A percentile compares a stretch with the other conserved stretches of the same genome.
These are phyloP conservation scores for Dinocampus coccinellae DNA, from an alignment of 2,888 invertebrate species.

Conservation along the genomic window DNA sequence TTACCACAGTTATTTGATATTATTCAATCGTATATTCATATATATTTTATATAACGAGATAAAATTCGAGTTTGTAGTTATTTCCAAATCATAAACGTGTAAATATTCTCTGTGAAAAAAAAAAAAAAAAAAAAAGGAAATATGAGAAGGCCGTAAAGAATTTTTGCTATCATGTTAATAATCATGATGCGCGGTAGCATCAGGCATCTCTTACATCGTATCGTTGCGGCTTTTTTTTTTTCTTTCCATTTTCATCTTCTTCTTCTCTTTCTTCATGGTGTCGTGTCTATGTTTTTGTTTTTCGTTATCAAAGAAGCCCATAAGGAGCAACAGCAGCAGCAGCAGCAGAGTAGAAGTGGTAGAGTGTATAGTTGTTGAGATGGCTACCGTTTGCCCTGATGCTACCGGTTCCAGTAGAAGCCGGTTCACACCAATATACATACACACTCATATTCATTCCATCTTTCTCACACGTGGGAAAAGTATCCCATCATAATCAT, in stretches of 20 bases:
- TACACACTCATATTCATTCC: too few relatives aligned
- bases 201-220: background rate
- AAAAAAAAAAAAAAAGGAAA: background rate
- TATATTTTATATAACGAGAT: background rate
- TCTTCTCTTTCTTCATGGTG: background rate
- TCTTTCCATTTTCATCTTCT: background rate
- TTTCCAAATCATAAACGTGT: background rate
- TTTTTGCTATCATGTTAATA: conserved; percentile 7
- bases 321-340: conserved; percentile 27
- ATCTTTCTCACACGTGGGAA: background rate
- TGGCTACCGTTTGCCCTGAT: conserved; percentile 44
- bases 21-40: too few relatives aligned
- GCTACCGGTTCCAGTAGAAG: background rate
- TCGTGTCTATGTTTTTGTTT: background rate
- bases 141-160: background rate
- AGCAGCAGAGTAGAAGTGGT: background rate
- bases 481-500: background rate
- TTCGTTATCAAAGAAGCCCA: conserved; percentile 27
- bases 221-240: background rate
- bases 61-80: background rate
- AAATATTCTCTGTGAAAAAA: background rate
- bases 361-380: conserved; percentile 33
- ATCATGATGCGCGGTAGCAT: background rate
- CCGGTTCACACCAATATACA: background rate
- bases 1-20: too few relatives aligned